A percentile compares a stretch with the other conserved stretches of the same genome.
Conservation (phyloP, 2,888 invertebrate genomes). For the Petrolisthes manimaculis region DNA sequence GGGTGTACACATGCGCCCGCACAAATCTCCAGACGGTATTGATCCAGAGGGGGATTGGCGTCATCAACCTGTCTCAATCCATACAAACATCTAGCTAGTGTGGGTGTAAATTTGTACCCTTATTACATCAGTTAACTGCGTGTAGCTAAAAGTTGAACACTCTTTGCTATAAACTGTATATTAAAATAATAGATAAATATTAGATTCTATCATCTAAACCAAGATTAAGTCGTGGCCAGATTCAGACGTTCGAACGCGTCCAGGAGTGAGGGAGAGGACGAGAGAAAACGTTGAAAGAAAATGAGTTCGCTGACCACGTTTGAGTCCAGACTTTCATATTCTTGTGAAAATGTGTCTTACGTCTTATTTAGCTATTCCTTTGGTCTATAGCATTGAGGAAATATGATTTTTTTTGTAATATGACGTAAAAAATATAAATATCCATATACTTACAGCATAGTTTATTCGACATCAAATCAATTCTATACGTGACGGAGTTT, state of each 20-base stretch:
- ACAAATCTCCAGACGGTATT: slow-evolving; percentile 19
- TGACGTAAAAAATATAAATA: no score
- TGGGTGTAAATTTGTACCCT: background rate
- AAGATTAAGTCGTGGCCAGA: slow-evolving; percentile 9
- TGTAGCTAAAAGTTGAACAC: background rate
- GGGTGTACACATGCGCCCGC: slow-evolving; percentile 27
- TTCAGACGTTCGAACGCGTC: slow-evolving; percentile 9
- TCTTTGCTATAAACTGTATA: background rate
- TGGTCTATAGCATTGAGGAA: no score
- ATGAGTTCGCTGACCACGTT: slow-evolving; percentile 41
- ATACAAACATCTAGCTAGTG: background rate
- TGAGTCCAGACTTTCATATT: slow-evolving; percentile 58
- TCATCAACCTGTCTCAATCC: slow-evolving; percentile 10
- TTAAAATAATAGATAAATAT: background rate
- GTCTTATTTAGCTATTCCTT: slow-evolving; percentile 10
- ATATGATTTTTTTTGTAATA: no score
- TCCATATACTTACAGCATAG: no score
- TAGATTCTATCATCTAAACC: background rate
- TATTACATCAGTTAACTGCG: background rate
- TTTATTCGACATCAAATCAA: no score
- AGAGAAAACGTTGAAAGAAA: slow-evolving; percentile 56
- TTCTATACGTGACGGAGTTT: no score
- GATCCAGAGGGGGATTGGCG: slow-evolving; percentile 20
- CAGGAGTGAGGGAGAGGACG: slow-evolving; percentile 18
- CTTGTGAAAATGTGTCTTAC: slow-evolving; percentile 29